These are phyloP conservation scores for Brevipalpus yothersi DNA, from an alignment of 1,140 invertebrate species.

Conservation along the genomic window DNA sequence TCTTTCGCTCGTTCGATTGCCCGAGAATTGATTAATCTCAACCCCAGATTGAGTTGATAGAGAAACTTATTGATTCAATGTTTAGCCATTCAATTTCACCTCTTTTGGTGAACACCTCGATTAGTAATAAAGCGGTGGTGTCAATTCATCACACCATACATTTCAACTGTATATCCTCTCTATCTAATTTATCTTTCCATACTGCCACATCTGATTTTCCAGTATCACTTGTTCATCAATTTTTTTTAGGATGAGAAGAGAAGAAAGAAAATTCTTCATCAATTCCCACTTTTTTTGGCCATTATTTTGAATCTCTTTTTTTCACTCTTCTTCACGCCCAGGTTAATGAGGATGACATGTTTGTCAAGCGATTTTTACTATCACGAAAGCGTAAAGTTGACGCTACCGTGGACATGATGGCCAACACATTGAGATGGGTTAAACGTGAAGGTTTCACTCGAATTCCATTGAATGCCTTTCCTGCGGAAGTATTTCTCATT, in stretches of 20 bases:
- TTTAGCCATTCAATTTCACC: too few relatives aligned
- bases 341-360: constrained; percentile 4
- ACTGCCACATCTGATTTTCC: too few relatives aligned
- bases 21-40: too few relatives aligned
- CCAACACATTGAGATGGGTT: constrained; percentile 1
- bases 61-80: too few relatives aligned
- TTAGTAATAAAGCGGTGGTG: too few relatives aligned
- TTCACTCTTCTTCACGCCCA: neutral
- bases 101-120: too few relatives aligned
- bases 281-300: neutral
- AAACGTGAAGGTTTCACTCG: neutral
- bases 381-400: constrained; percentile 1
- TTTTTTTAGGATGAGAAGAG: neutral
- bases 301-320: neutral
- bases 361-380: constrained; percentile 9
- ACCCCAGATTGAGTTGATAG: too few relatives aligned
- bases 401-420: constrained; percentile 5
- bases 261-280: neutral
- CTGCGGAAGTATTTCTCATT: constrained; percentile 7
- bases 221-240: neutral
- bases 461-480: neutral
- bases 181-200: too few relatives aligned
- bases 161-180: too few relatives aligned
- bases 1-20: too few relatives aligned
- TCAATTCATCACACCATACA: too few relatives aligned